Evolutionary conservation across 2,113 vertebrate species (phyloP).

Genomic region (Telmatochromis brichardi): DNA sequence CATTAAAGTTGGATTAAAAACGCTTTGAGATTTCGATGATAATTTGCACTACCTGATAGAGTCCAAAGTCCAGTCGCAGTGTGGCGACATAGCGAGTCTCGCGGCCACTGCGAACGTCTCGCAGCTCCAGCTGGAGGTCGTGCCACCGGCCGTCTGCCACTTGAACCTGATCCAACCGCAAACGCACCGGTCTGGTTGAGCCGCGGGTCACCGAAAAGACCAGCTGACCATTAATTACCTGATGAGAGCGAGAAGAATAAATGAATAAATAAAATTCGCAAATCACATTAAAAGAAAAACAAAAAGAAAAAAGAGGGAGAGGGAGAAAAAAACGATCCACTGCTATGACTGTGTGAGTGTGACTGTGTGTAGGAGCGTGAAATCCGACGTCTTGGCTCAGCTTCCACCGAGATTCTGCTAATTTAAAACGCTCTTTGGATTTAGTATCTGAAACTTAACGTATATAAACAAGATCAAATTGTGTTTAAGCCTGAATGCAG

Average conservation of each 20-base stretch:
- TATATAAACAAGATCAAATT: neutral
- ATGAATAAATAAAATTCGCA: neutral
- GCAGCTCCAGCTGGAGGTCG: constrained; percentile 88
- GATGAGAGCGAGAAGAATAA: neutral
- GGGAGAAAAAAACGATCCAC: neutral
- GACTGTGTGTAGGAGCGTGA: neutral
- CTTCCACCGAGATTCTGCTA: neutral
- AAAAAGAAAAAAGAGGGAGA: neutral
- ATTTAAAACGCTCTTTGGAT: neutral
- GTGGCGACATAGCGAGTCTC: constrained; percentile 84
- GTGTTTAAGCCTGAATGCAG: neutral
- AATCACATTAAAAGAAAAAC: neutral
- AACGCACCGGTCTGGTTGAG: constrained; percentile 73
- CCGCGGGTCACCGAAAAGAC: constrained; percentile 83
- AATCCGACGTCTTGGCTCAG: neutral
- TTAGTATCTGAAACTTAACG: neutral
- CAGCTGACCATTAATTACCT: constrained; percentile 85
- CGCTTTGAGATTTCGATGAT: neutral
- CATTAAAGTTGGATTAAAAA: neutral
- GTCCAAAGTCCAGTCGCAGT: constrained; percentile 86
- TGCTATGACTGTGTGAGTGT: neutral
- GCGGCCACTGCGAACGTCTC: constrained; percentile 80
- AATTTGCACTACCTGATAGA: constrained; percentile 81
- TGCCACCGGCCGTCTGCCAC: constrained; percentile 94
- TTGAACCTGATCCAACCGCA: constrained; percentile 85